These are phyloP conservation scores for Sarcophilus harrisii DNA, from an alignment of 2,797 vertebrate genomes.

Conservation along the genomic window DNA sequence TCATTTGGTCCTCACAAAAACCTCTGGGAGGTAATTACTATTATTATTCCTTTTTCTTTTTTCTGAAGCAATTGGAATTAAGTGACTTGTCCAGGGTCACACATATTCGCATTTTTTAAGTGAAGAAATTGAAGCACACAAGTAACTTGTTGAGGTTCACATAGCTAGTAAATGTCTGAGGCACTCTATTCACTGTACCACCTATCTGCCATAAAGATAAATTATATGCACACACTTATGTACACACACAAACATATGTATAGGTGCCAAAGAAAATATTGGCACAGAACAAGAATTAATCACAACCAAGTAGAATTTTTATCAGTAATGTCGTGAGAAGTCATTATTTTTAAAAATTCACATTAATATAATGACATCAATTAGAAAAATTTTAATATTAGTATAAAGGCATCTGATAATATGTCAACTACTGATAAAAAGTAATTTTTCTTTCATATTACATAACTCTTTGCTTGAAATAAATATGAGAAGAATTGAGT, in stretches of 20 bases:
- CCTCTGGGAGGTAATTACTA: background rate
- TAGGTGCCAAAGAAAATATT: background rate
- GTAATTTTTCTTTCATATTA: background rate
- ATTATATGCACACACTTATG: background rate
- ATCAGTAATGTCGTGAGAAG: background rate
- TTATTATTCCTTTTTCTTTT: background rate
- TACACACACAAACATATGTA: background rate
- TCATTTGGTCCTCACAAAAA: background rate
- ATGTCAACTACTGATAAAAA: background rate
- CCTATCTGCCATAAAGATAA: background rate
- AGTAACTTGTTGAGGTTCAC: background rate
- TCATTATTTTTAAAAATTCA: background rate
- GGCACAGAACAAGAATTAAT: background rate
- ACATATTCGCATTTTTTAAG: background rate
- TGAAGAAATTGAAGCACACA: too few relatives aligned
- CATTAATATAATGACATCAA: background rate
- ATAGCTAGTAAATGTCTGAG: background rate
- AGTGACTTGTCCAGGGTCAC: background rate
- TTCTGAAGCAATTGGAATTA: background rate
- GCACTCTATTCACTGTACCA: background rate
- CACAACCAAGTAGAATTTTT: background rate
- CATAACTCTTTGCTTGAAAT: background rate
- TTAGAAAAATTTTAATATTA: background rate
- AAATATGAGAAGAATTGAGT: background rate
- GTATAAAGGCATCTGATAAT: background rate